Conservation (phyloP, 2,888 invertebrate species). For the Hypolimnas misippus region DNA sequence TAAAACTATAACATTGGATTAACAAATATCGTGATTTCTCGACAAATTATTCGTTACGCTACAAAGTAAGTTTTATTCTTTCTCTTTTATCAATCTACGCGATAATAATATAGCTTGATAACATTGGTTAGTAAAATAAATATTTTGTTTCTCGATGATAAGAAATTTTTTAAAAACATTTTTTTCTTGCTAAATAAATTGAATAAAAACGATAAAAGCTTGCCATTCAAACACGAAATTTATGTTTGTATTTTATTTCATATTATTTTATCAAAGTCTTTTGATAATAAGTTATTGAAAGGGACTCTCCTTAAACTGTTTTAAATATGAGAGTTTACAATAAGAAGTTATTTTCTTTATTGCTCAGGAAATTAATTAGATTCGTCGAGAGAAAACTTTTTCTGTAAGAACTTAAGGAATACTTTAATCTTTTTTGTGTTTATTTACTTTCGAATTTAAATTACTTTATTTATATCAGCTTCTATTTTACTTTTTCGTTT, state of each 20-base stretch:
- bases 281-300: conserved; percentile 40
- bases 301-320: conserved; percentile 33
- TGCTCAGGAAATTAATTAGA: conserved; percentile 39
- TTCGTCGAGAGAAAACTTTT: conserved; percentile 23
- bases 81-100: background rate
- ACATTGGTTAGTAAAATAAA: too few relatives aligned
- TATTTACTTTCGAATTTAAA: too few relatives aligned
- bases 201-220: background rate
- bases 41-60: background rate
- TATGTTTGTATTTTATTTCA: background rate
- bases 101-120: too few relatives aligned
- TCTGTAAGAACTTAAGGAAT: conserved; percentile 6
- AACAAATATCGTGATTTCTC: background rate
- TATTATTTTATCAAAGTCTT: background rate
- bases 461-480: too few relatives aligned
- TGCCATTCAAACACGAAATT: background rate
- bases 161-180: too few relatives aligned
- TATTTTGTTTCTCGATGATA: too few relatives aligned
- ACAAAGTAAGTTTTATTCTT: background rate
- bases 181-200: too few relatives aligned
- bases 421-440: background rate
- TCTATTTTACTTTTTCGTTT: too few relatives aligned
- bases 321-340: conserved; percentile 34
- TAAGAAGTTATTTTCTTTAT: conserved; percentile 30
- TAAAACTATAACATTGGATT: background rate